phyloP scores from a whole-genome alignment of 1,140 invertebrate genomes.

The Epicauta chinensis region DNA sequence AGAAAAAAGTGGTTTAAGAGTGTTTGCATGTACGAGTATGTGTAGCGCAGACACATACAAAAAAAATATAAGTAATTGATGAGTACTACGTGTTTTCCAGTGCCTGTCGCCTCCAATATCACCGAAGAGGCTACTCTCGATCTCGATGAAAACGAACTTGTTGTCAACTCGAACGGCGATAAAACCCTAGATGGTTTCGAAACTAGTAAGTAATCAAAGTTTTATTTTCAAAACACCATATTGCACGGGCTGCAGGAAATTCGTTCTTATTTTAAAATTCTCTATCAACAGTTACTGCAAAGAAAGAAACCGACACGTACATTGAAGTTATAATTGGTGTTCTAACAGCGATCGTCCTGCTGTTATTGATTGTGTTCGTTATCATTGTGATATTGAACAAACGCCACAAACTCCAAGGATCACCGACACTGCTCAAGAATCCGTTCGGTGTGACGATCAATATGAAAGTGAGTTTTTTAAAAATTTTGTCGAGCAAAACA shows the following conservation, averaged over 20 bases:
- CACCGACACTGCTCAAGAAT: slow-evolving; percentile 56
- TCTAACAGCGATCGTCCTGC: slow-evolving; percentile 63
- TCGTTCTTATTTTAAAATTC: slow-evolving; percentile 10
- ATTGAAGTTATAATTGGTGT: slow-evolving; percentile 68
- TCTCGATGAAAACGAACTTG: slow-evolving; percentile 46
- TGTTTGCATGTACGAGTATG: slow-evolving; percentile 16
- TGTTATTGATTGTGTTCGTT: slow-evolving; percentile 58
- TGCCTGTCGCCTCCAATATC: slow-evolving; percentile 50
- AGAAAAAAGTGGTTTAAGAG: slow-evolving; percentile 10
- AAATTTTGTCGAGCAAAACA: no score
- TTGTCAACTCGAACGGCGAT: slow-evolving; percentile 50
- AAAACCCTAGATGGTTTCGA: slow-evolving; percentile 50
- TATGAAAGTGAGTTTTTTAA: slow-evolving; percentile 52
- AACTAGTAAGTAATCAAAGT: slow-evolving; percentile 48
- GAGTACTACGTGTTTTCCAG: slow-evolving; percentile 39
- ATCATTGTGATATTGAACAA: slow-evolving; percentile 61
- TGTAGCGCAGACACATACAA: no score
- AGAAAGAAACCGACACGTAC: slow-evolving; percentile 55
- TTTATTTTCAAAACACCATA: neutral
- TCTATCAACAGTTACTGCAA: slow-evolving; percentile 56
- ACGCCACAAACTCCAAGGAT: slow-evolving; percentile 57
- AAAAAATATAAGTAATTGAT: slow-evolving; percentile 15
- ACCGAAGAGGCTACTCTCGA: slow-evolving; percentile 53
- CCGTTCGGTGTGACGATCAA: slow-evolving; percentile 61
- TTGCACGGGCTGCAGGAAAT: neutral